These are phyloP conservation scores for Neomonachus schauinslandi DNA, from an alignment of 2,113 vertebrate genomes.

Conservation along the genomic window DNA sequence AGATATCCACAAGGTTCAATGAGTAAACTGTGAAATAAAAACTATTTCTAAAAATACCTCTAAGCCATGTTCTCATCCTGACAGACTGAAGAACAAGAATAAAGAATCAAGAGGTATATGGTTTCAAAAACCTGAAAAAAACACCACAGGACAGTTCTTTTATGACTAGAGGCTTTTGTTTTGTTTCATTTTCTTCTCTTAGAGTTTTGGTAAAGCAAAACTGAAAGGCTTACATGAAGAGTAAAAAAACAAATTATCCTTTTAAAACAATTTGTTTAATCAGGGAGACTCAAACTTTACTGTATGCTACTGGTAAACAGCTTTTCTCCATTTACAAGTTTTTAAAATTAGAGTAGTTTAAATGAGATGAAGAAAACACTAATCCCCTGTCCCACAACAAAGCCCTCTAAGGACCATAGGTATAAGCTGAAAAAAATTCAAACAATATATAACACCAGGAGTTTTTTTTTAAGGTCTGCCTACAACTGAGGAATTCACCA, in stretches of 20 bases:
- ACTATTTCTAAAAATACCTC: slow-evolving; percentile 34
- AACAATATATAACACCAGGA: background rate
- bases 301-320: background rate
- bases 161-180: background rate
- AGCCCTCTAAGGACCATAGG: background rate
- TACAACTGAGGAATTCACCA: background rate
- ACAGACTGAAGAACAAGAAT: background rate
- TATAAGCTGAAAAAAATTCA: background rate
- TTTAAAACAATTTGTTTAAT: slow-evolving; percentile 32
- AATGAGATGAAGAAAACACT: slow-evolving; percentile 17
- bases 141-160: background rate
- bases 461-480: background rate
- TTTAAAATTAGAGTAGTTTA: slow-evolving; percentile 54
- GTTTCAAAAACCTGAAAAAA: background rate
- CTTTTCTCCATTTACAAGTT: background rate
- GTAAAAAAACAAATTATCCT: background rate
- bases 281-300: slow-evolving; percentile 15
- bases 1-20: background rate
- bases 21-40: background rate
- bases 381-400: background rate
- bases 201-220: slow-evolving; percentile 36
- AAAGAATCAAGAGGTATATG: background rate
- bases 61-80: background rate
- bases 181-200: background rate
- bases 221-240: background rate